Percentiles rank a stretch among this genome's conserved stretches.
Evolutionary conservation across 1,140 invertebrate genomes (phyloP).

Genomic region (Ruditapes philippinarum): DNA sequence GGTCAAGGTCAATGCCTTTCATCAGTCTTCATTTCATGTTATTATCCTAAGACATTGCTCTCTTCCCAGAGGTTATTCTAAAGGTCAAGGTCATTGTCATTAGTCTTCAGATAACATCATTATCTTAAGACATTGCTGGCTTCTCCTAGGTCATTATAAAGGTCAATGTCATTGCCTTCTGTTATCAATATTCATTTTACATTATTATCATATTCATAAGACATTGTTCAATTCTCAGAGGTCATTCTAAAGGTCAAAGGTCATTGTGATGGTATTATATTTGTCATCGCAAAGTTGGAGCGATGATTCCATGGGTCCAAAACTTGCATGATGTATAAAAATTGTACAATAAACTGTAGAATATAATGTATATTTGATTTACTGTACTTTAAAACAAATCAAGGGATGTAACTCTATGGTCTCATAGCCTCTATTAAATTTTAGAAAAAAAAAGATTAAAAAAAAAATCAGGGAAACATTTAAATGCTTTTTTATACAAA

Average conservation of each 20-base stretch:
- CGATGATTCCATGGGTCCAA: slow-evolving; percentile 24
- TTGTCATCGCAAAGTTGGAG: not conserved
- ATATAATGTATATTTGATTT: not conserved
- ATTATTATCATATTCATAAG: no score
- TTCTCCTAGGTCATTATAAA: not conserved
- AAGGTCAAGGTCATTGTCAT: not conserved
- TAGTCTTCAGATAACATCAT: no score
- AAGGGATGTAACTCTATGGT: no score
- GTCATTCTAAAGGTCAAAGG: not conserved
- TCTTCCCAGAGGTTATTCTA: not conserved
- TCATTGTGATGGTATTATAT: not conserved
- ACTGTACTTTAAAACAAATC: not conserved
- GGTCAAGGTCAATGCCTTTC: not conserved
- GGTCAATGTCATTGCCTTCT: not conserved
- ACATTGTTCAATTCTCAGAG: no score
- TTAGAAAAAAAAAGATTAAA: not conserved
- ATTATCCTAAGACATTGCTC: no score
- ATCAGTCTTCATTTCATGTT: no score
- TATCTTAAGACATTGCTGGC: no score
- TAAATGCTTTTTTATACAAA: no score
- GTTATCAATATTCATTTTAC: no score
- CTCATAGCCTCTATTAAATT: no score
- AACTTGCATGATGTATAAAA: not conserved
- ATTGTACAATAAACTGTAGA: not conserved
- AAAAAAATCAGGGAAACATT: not conserved